A percentile compares a stretch with the other conserved stretches of the same genome.
phyloP scores from a whole-genome alignment of 2,113 vertebrate species.

The Sterna hirundo region DNA sequence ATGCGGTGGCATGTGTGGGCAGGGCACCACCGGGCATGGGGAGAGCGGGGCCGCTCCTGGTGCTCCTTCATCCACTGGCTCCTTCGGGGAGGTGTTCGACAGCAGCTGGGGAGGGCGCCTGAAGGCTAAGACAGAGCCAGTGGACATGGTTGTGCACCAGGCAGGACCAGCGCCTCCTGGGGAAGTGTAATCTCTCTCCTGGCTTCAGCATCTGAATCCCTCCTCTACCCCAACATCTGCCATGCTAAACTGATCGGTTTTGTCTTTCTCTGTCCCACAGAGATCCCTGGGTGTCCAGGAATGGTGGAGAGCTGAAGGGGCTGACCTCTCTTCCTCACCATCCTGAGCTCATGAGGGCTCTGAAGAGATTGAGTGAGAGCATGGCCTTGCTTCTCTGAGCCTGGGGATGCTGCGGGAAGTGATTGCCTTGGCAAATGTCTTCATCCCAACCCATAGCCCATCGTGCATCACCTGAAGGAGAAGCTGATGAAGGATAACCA shows the following conservation, averaged over 20 bases:
- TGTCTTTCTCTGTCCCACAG: background rate
- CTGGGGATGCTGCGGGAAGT: constrained; percentile 21
- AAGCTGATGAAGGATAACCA: background rate
- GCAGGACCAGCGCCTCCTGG: background rate
- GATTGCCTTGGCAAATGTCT: background rate
- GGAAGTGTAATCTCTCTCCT: background rate
- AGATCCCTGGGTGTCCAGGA: constrained; percentile 44
- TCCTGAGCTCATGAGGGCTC: constrained; percentile 17
- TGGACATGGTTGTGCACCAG: background rate
- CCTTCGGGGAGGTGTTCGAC: background rate
- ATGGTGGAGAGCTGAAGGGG: constrained; percentile 37
- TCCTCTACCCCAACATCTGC: background rate
- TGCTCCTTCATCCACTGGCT: background rate
- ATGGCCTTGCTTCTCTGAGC: background rate
- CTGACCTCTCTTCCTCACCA: background rate
- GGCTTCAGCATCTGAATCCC: background rate
- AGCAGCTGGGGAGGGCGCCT: background rate
- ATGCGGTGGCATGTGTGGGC: background rate
- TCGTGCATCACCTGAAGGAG: background rate
- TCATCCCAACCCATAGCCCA: constrained; percentile 2
- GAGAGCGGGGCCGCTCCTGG: background rate
- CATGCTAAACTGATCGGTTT: background rate
- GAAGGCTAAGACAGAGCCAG: too few species aligned
- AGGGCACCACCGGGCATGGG: background rate
- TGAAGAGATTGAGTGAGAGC: background rate